A percentile compares a stretch with the other conserved stretches of the same genome.
These are phyloP conservation scores for Labrus mixtus DNA, from an alignment of 2,113 vertebrate genomes.

Conservation along the genomic window DNA sequence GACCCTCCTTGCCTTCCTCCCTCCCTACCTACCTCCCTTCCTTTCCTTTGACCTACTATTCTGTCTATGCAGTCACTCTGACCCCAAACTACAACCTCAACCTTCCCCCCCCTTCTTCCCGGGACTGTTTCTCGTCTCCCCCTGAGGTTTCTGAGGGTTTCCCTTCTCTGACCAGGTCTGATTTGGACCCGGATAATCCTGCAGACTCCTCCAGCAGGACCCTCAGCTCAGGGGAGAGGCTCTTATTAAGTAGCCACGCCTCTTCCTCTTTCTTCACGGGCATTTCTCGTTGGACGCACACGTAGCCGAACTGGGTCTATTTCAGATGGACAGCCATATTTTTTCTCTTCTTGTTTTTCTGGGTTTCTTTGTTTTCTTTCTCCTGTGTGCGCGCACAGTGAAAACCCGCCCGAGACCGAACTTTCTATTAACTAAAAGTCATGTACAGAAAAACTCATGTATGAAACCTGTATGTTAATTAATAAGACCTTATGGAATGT, in stretches of 20 bases:
- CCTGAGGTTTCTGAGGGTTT: conserved; percentile 44
- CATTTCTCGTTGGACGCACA: conserved; percentile 78
- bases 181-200: conserved; percentile 36
- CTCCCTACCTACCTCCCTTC: conserved; percentile 1
- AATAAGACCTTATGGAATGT: conserved; percentile 84
- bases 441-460: conserved; percentile 80
- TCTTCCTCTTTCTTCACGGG: conserved; percentile 79
- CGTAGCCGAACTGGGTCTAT: conserved; percentile 70
- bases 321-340: conserved; percentile 75
- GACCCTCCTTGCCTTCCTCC: conserved; percentile 48
- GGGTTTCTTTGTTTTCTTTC: conserved; percentile 40
- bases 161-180: conserved; percentile 9
- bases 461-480: conserved; percentile 82
- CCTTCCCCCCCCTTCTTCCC: conserved; percentile 37
- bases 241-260: conserved; percentile 76
- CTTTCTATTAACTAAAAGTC: conserved; percentile 74
- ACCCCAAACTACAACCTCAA: conserved; percentile 71
- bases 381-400: conserved; percentile 67
- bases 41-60: conserved; percentile 58
- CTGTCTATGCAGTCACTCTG: conserved; percentile 82
- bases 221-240: conserved; percentile 64
- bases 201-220: conserved; percentile 19
- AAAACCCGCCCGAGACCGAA: conserved; percentile 67
- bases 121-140: conserved; percentile 69
- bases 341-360: conserved; percentile 46